Conservation (phyloP, 2,888 invertebrate genomes). For the Blomia tropicalis region DNA sequence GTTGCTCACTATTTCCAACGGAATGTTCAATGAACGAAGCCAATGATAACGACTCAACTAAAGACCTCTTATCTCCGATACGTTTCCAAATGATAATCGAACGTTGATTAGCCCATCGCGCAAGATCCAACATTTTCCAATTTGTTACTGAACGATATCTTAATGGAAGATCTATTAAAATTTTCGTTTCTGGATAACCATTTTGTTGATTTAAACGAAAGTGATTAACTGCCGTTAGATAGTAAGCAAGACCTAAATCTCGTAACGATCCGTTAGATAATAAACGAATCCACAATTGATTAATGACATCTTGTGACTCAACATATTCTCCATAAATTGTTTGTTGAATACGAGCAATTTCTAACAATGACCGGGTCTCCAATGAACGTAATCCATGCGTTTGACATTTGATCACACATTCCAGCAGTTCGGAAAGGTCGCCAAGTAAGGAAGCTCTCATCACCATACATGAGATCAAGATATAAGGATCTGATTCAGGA, state of each 20-base stretch:
- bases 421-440: not conserved
- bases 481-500: not conserved
- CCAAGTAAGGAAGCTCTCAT: not conserved
- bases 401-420: not conserved
- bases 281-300: constrained; percentile 16
- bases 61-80: not conserved
- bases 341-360: constrained; percentile 1
- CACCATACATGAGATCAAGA: not conserved
- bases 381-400: not conserved
- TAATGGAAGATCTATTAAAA: not conserved
- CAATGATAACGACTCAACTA: not conserved
- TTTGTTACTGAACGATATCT: not conserved
- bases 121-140: not conserved
- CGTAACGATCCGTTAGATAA: constrained; percentile 11
- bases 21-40: not conserved
- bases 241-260: constrained; percentile 13
- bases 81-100: not conserved
- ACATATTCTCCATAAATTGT: not conserved
- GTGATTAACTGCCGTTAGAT: constrained; percentile 16
- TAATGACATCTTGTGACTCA: constrained; percentile 12
- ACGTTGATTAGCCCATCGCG: not conserved
- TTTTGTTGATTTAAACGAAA: constrained; percentile 4
- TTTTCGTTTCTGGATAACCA: not conserved
- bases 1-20: not conserved
- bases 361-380: not conserved